These are phyloP conservation scores for Pipistrellus pipistrellus DNA, from an alignment of 2,797 vertebrate species.

Conservation along the genomic window DNA sequence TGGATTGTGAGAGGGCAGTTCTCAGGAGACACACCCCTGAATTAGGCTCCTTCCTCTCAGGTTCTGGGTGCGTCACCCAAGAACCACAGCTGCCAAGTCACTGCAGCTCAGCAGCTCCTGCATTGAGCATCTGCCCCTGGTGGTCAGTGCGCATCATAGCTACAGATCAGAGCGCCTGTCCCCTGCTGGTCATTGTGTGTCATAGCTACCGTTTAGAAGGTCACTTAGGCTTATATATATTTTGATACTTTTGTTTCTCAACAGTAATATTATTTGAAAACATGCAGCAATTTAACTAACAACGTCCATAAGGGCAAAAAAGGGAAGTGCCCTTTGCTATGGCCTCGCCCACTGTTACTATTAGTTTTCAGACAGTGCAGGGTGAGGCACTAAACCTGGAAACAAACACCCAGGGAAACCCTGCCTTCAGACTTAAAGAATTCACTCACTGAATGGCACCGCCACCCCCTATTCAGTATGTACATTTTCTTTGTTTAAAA, in stretches of 20 bases:
- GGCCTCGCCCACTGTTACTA: not conserved
- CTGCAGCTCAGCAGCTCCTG: no score
- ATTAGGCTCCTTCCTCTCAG: no score
- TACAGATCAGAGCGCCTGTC: no score
- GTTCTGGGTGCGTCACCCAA: no score
- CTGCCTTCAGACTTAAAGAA: not conserved
- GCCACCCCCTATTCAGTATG: not conserved
- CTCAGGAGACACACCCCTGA: no score
- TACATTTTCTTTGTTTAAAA: slow-evolving; percentile 28
- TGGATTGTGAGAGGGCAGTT: no score
- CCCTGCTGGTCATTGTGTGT: no score
- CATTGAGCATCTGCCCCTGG: no score
- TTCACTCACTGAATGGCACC: not conserved
- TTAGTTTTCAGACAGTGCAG: not conserved
- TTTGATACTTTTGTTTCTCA: slow-evolving; percentile 17
- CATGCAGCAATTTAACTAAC: not conserved
- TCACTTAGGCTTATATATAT: no score
- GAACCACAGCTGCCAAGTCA: no score
- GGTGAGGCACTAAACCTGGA: not conserved
- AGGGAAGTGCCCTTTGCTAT: not conserved
- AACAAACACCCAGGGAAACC: not conserved
- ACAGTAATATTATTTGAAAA: slow-evolving; percentile 10
- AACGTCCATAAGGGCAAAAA: not conserved
- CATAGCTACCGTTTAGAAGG: no score
- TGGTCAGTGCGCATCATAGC: no score